Percentiles rank a stretch among this genome's conserved stretches.
phyloP scores from a whole-genome alignment of 1,140 invertebrate species.

The Bombus haemorrhoidalis region DNA sequence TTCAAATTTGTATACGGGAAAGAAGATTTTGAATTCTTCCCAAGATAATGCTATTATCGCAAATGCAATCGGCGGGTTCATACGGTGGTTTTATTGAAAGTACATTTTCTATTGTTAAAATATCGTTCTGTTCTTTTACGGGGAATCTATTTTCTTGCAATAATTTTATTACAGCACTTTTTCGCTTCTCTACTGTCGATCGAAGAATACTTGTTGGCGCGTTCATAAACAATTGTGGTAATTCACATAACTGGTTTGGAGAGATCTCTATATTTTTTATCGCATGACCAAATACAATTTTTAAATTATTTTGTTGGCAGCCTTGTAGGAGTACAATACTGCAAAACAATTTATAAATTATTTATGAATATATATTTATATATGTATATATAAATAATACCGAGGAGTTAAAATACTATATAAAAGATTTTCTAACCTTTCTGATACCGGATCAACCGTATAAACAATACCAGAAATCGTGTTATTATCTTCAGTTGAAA shows the following conservation, averaged over 20 bases:
- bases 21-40: slow-evolving; percentile 73
- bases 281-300: slow-evolving; percentile 72
- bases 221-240: slow-evolving; percentile 74
- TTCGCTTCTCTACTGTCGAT: slow-evolving; percentile 59
- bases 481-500: slow-evolving; percentile 72
- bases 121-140: slow-evolving; percentile 69
- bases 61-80: slow-evolving; percentile 72
- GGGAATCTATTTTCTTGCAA: slow-evolving; percentile 75
- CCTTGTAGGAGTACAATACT: slow-evolving; percentile 75
- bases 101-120: slow-evolving; percentile 72
- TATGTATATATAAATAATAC: not conserved
- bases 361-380: not conserved
- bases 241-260: slow-evolving; percentile 45
- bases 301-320: slow-evolving; percentile 59
- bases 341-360: slow-evolving; percentile 52
- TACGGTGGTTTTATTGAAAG: slow-evolving; percentile 78
- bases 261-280: slow-evolving; percentile 71
- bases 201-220: slow-evolving; percentile 53
- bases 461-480: slow-evolving; percentile 75
- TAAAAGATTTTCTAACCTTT: slow-evolving; percentile 73
- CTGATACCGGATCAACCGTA: slow-evolving; percentile 79
- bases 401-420: not conserved
- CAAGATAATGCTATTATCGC: slow-evolving; percentile 75
- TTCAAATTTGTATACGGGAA: slow-evolving; percentile 13
- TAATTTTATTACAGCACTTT: slow-evolving; percentile 69